Base-by-base conservation (phyloP, 2,888 invertebrate species). In the Drosophila helvetica region DNA sequence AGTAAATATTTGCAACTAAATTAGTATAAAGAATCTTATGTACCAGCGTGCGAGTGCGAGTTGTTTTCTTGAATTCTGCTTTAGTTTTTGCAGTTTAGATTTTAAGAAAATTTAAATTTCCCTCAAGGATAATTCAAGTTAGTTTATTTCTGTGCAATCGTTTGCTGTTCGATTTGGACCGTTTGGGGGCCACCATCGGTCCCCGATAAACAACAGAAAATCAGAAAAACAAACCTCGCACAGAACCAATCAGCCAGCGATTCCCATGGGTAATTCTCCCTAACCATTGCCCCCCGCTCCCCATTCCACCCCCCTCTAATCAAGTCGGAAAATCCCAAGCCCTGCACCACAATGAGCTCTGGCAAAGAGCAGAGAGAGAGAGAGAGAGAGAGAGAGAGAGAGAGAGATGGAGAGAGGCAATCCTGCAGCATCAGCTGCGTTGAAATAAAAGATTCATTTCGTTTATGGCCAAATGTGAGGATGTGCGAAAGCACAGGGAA, bases 1-100 rank as follows among this genome's bases (percentile, higher is more conserved):
- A 69, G 66, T 66, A 84, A 86, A 84, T 88, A 87, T 84, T 89
- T 84, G 81, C 58, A 63, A 59, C 43, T 33, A 74, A 80, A 84
- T 84, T 77, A 80, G 30, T 10, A 10, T 33, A 33, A 4, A 12
- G 61, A 80, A 52, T 73, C 70, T 47, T 73, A 72, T 68, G n/a
- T 54, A 42, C 63, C 42, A 56, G 46, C 54, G 22, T 22, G 4
- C 74, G 57, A 48, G 57, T 51, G 48, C 33, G 38, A 54, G 33
- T n/a, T n/a, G 9, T 12, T 4, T 12, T 33, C 4, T 33, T n/a
- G 9, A 51, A 58, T 51, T 58, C 33, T 51, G 10, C 55, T 50
- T 66, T 43, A 68, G 55, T 66, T 66, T 57, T 52, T 42, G 27
- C 48, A 19, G 18, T 51, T 56, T 42, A 4, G 50, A 55, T 51